Evolutionary conservation across 30 jellyfish, hydroid and myxozoan genomes (phyloP), one percentile per base, ranked within the genome.

Genomic region (Catostylus mosaicus): DNA sequence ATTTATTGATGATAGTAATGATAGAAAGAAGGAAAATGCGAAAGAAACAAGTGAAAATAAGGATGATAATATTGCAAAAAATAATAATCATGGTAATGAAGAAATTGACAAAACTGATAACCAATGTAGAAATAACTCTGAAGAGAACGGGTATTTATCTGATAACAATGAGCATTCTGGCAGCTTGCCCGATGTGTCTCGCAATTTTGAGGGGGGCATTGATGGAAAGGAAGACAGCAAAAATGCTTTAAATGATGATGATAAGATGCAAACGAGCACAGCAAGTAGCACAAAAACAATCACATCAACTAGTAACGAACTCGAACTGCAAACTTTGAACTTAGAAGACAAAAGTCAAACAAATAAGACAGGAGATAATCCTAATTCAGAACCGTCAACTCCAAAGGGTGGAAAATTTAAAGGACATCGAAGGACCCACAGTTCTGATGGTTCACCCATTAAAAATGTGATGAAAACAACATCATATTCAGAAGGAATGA

Each of bases 261-360:
- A 82, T 1, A 32, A 27, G 0, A 75, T 86, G 89, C 76, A 86
- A 11, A 68, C 54, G 56, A 86, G 96, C 36, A 75, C 86, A 32
- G 45, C 96, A 32, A 86, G 96, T 77, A 86, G 96, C 47, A 76
- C 89, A 24, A 65, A 78, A 50, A 86, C 96, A n/a, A 51, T 86
- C 45, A 67, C 92, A 32, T 38, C 60, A 0, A 70, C 37, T 29
- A 37, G 18, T 16, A 38, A 67, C 14, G 84, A 82, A 20, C n/a
- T 57, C 18, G 80, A 70, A 2, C 22, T 68, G n/a, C 48, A 51
- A 48, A 16, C 30, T 9, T 26, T 81, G 32, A 30, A 24, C 45
- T 59, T 76, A 33, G 86, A 68, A 11, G 86, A 68, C 23, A 65
- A 82, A 35, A 56, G 24, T 26, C 48, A 20, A 22, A 16, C 45